These are phyloP conservation scores for Cybosia mesomella DNA, from an alignment of 2,888 invertebrate genomes.

Conservation along the genomic window DNA sequence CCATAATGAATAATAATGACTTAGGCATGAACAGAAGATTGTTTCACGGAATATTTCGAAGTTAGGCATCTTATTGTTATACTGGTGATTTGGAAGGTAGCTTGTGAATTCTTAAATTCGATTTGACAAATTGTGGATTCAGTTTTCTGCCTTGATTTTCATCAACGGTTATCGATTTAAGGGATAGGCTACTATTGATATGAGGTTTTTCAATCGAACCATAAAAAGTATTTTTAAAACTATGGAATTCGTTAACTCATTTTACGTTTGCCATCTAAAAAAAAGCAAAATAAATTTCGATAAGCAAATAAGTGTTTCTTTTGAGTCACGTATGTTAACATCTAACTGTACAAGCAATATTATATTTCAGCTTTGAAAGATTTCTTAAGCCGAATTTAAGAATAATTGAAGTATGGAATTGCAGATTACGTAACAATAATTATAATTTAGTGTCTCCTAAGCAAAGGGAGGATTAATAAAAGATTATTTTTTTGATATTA, in stretches of 20 bases:
- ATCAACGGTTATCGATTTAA: too few relatives aligned
- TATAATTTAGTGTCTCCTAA: too few relatives aligned
- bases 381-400: too few relatives aligned
- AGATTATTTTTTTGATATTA: too few relatives aligned
- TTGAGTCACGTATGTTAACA: too few relatives aligned
- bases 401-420: too few relatives aligned
- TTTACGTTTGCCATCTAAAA: not conserved
- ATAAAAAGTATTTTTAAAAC: not conserved
- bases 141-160: not conserved
- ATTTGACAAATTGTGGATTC: not conserved
- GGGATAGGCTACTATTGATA: too few relatives aligned
- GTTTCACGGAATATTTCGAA: constrained; percentile 12
- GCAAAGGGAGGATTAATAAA: too few relatives aligned
- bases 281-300: not conserved
- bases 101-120: not conserved
- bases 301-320: not conserved
- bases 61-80: constrained; percentile 12
- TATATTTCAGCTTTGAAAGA: not conserved
- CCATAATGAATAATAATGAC: constrained; percentile 45
- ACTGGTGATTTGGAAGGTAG: not conserved
- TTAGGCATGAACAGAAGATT: constrained; percentile 16
- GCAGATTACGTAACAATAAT: too few relatives aligned
- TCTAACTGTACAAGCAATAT: not conserved
- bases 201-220: too few relatives aligned
- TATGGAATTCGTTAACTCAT: not conserved